These are phyloP conservation scores for Resseliella maxima DNA, from an alignment of 2,888 invertebrate genomes.

Conservation along the genomic window DNA sequence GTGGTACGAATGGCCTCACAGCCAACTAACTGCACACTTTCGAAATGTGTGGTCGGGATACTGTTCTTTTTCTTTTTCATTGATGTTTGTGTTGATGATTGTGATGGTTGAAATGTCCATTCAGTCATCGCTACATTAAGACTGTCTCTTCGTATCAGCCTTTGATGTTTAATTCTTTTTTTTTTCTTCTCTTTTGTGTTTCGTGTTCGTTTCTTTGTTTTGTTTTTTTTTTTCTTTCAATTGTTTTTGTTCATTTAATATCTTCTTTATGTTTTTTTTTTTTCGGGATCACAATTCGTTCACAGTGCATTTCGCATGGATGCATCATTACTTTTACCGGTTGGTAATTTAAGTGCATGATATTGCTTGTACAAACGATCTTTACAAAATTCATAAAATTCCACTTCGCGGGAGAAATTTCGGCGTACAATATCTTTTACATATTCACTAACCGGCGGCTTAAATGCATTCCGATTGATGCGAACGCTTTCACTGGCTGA, in stretches of 20 bases:
- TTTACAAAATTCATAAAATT: constrained; percentile 90
- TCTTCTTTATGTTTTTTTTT: constrained; percentile 1
- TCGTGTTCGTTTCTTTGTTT: too few species aligned
- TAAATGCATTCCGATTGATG: constrained; percentile 87
- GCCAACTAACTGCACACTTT: not conserved
- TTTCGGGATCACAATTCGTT: not conserved
- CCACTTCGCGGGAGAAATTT: constrained; percentile 90
- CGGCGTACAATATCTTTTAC: constrained; percentile 85
- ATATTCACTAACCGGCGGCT: constrained; percentile 86
- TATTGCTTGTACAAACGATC: constrained; percentile 86
- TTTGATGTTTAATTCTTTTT: too few species aligned
- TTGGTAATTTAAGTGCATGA: constrained; percentile 75
- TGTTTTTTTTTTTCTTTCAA: too few species aligned
- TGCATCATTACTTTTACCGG: not conserved
- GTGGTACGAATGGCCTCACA: not conserved
- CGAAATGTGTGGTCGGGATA: not conserved
- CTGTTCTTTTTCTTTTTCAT: too few species aligned
- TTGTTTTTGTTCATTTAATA: constrained; percentile 26
- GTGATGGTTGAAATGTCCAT: too few species aligned
- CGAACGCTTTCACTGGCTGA: constrained; percentile 80
- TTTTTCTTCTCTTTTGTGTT: too few species aligned
- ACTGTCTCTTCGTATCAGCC: too few species aligned
- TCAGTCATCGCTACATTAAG: too few species aligned
- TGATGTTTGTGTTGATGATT: not conserved
- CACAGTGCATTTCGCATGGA: not conserved